Base-by-base conservation (phyloP, 2,888 invertebrate species). In the Luperina testacea region DNA sequence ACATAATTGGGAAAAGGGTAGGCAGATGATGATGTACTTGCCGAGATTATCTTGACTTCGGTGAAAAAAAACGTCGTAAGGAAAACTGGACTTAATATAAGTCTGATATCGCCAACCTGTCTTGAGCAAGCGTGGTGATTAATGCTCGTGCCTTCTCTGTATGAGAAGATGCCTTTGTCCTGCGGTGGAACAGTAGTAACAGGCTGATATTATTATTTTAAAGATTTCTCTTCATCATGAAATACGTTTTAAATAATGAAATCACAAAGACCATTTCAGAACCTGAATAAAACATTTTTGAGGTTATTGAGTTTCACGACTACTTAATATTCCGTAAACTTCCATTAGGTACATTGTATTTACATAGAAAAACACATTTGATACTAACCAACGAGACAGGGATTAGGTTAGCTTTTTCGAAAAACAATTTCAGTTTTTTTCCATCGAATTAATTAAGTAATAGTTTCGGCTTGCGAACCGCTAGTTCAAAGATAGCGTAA, bases 291-390 rank as follows among this genome's bases (percentile, higher is more conserved):
- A 20, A 51, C 15, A 5, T 71, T 51, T 61, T 71, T 5, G 45
- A 17, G 24, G 38, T 24, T 8, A 61, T 65, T 51, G 27, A 32
- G 2, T 65, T 82, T 42, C 38, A 27, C 32, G n/a, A 42, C 38
- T 32, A 8, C 27, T 83, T 59, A 79, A 70, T 65, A 70, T 83
- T 78, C 53, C 0, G 9, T 38, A 42, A 38, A 65, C 32, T 24
- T 45, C 57, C n/a, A 73, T 64, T 65, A 32, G 32, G 32, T 32
- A n/a, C 42, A 61, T 32, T 57, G n/a, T 65, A 24, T 84, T 72
- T 72, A 13, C 9, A 32, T 38, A 63, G 72, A 2, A 69, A 73
- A 65, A 68, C 48, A 48, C 64, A 70, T 82, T 81, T n/a, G n/a
- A n/a, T n/a, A n/a, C n/a, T n/a, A n/a, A 24, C 20, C 11, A 64